phyloP scores from a whole-genome alignment of 2,113 vertebrate species.

The Carollia perspicillata region DNA sequence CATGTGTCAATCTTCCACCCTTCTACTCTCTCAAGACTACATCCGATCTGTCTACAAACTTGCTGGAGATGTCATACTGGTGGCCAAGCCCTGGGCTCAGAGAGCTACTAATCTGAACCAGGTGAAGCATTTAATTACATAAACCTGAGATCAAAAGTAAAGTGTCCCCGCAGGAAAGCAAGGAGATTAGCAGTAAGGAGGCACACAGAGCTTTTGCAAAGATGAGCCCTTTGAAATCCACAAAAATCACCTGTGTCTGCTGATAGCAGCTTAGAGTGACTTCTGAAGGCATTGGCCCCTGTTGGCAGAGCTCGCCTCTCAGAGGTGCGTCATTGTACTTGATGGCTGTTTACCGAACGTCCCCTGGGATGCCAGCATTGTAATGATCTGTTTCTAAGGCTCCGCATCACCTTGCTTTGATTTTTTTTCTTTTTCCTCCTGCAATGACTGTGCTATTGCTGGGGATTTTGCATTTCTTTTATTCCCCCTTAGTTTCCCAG shows the following conservation, averaged over 20 bases:
- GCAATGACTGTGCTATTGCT: not conserved
- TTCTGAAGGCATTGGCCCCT: not conserved
- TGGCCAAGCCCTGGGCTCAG: not conserved
- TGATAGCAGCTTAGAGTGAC: not conserved
- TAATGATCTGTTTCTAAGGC: not conserved
- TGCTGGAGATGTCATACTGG: not conserved
- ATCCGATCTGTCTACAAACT: not conserved
- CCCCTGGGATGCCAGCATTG: not conserved
- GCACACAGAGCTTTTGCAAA: not conserved
- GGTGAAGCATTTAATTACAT: not conserved
- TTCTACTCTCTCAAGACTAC: not conserved
- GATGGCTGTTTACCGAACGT: not conserved
- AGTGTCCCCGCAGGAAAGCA: not conserved
- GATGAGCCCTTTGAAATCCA: not conserved
- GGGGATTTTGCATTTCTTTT: conserved; percentile 33
- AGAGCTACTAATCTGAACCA: not conserved
- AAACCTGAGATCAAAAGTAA: not conserved
- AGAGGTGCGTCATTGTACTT: not conserved
- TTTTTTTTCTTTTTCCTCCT: conserved; percentile 31
- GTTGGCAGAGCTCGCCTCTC: not conserved
- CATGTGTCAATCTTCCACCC: not conserved
- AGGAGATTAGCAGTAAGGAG: not conserved
- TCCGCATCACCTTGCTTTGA: not conserved
- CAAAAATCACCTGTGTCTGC: not conserved
- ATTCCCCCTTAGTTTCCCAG: not conserved